These are phyloP conservation scores for Acutogordius australiensis DNA, from an alignment of 2,888 invertebrate species.

Conservation along the genomic window DNA sequence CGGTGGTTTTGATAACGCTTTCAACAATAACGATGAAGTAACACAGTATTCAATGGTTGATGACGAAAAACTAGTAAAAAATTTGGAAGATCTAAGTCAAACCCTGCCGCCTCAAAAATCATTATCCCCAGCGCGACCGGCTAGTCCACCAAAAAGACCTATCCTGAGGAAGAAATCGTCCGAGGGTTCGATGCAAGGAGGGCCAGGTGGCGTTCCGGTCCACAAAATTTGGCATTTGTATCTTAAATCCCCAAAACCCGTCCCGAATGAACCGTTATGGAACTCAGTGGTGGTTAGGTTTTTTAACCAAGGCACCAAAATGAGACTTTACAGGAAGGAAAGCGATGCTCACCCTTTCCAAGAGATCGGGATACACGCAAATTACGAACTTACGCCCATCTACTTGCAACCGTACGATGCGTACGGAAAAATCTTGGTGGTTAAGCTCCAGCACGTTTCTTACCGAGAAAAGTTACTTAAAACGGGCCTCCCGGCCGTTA, in stretches of 20 bases:
- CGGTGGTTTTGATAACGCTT: no score
- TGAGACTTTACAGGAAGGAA: not conserved
- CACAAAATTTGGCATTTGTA: not conserved
- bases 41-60: no score
- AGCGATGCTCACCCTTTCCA: slow-evolving; percentile 38
- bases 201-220: no score
- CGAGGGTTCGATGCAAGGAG: no score
- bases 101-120: no score
- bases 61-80: no score
- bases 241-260: not conserved
- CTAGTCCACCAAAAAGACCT: no score
- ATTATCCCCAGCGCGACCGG: no score
- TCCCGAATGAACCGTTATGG: not conserved
- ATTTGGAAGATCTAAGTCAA: no score
- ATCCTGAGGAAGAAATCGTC: no score
- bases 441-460: slow-evolving; percentile 80
- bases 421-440: slow-evolving; percentile 92
- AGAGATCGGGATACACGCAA: slow-evolving; percentile 66
- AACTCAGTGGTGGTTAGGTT: not conserved
- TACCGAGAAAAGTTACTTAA: slow-evolving; percentile 94
- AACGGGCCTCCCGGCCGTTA: slow-evolving; percentile 72
- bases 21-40: no score
- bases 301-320: not conserved
- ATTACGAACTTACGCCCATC: slow-evolving; percentile 73
- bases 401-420: slow-evolving; percentile 42